Base-by-base conservation (phyloP, 2,888 invertebrate species). In the Coelinius sp. region DNA sequence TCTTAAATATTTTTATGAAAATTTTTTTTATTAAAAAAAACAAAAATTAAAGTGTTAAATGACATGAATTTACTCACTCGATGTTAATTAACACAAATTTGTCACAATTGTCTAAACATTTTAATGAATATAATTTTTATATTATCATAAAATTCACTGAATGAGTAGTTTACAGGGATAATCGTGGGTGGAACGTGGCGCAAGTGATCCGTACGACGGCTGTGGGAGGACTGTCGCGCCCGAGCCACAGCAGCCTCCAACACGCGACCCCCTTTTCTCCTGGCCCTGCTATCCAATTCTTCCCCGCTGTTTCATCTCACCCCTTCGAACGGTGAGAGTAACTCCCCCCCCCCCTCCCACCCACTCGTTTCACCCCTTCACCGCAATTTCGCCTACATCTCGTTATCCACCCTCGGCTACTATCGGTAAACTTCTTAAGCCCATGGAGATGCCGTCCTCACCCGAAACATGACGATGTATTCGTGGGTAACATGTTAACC, bases 191-290 rank as follows among this genome's bases (percentile, higher is more conserved):
- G 27, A 17, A 20, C 17, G 24, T 10, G 17, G 75, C 73, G 77
- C 77, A 75, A 79, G 77, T 82, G 80, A 80, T 79, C 84, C 85
- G 82, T 67, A 81, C 84, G 83, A 81, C 83, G 82, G 85, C 85
- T 83, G 86, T 82, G 83, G 83, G 84, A 83, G 84, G 84, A 87
- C 86, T 87, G 88, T 86, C 86, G 87, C 85, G 84, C 86, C 85
- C 86, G 83, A 86, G 83, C 86, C 85, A 86, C 87, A 86, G 87
- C 87, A 87, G 86, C 85, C 86, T 85, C 86, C 86, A 85, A 84
- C 85, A 83, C 83, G 82, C 82, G 84, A 80, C 81, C 73, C 73
- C 76, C 73, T 78, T 79, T 78, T 78, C 80, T 73, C 70, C 70
- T 78, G 79, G 64, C 70, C 71, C 75, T 59, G 68, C 53, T 53